Percentiles rank a stretch among this genome's conserved stretches.
Conservation (phyloP, 2,113 vertebrate genomes). For the Pluvialis apricaria region DNA sequence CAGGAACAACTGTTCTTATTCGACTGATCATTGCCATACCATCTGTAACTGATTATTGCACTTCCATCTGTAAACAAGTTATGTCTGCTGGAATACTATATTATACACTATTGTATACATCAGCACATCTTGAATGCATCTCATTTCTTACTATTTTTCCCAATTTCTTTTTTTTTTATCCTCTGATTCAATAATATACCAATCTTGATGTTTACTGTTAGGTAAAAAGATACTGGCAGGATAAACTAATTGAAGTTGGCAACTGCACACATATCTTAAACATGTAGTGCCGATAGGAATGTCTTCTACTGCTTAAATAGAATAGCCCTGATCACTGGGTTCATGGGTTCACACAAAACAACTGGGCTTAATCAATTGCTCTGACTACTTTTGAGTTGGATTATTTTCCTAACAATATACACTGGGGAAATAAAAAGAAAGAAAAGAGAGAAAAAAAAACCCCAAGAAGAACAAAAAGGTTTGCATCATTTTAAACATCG, state of each 20-base stretch:
- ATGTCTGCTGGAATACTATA: neutral
- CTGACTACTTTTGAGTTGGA: neutral
- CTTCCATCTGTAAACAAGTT: neutral
- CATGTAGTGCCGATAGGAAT: neutral
- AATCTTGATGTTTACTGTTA: neutral
- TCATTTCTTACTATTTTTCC: neutral
- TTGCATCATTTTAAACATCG: fast-evolving
- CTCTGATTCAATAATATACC: neutral
- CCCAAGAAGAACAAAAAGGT: neutral
- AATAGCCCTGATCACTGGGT: neutral
- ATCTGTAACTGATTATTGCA: neutral
- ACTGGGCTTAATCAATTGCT: neutral
- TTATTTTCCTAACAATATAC: neutral
- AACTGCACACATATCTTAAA: neutral
- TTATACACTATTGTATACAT: neutral
- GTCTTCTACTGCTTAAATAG: neutral
- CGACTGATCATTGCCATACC: neutral
- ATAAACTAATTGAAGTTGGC: neutral
- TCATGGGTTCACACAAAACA: neutral
- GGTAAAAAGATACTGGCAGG: neutral
- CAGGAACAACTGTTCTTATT: neutral
- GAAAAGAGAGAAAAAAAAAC: too few relatives aligned
- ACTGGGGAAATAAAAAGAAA: neutral
- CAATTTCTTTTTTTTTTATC: neutral
- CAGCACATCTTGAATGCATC: neutral